Percentiles rank a stretch among this genome's conserved stretches.
These are phyloP conservation scores for Tinea pellionella DNA, from an alignment of 2,888 invertebrate genomes.

Conservation along the genomic window DNA sequence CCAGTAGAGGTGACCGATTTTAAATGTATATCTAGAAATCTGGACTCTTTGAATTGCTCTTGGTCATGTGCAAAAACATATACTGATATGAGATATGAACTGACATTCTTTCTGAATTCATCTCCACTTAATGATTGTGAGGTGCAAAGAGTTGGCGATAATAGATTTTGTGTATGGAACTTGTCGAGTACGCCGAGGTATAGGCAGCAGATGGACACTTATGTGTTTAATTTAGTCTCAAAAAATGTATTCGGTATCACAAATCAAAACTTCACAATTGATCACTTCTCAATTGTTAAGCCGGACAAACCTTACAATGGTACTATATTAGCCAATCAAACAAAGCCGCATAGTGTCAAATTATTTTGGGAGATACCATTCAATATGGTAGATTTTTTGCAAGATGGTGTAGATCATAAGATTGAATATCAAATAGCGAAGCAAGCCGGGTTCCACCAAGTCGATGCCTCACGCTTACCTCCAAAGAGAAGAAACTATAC, in stretches of 20 bases:
- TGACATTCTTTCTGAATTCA: constrained; percentile 37
- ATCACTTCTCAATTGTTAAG: constrained; percentile 67
- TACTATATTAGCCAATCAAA: constrained; percentile 26
- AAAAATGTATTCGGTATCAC: constrained; percentile 72
- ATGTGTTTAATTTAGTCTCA: constrained; percentile 70
- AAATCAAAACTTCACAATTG: constrained; percentile 60
- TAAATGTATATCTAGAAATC: constrained; percentile 78
- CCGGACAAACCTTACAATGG: constrained; percentile 41
- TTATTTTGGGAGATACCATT: constrained; percentile 47
- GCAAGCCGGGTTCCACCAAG: constrained; percentile 47
- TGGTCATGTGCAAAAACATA: constrained; percentile 73
- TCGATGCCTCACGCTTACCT: constrained; percentile 38
- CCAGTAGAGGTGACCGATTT: constrained; percentile 77
- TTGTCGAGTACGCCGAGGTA: constrained; percentile 46
- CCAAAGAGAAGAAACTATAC: constrained; percentile 43
- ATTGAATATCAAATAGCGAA: constrained; percentile 61
- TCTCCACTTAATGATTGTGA: constrained; percentile 27
- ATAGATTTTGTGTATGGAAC: constrained; percentile 39
- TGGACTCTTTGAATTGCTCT: constrained; percentile 78
- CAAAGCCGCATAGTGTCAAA: constrained; percentile 43
- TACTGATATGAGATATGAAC: constrained; percentile 32
- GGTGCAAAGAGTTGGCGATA: constrained; percentile 22
- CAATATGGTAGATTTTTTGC: constrained; percentile 42
- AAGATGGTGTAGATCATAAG: constrained; percentile 44
- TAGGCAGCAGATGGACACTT: constrained; percentile 51